Percentiles rank a stretch among this genome's conserved stretches.
Conservation (phyloP, 2,113 vertebrate genomes). For the Eretmochelys imbricata region DNA sequence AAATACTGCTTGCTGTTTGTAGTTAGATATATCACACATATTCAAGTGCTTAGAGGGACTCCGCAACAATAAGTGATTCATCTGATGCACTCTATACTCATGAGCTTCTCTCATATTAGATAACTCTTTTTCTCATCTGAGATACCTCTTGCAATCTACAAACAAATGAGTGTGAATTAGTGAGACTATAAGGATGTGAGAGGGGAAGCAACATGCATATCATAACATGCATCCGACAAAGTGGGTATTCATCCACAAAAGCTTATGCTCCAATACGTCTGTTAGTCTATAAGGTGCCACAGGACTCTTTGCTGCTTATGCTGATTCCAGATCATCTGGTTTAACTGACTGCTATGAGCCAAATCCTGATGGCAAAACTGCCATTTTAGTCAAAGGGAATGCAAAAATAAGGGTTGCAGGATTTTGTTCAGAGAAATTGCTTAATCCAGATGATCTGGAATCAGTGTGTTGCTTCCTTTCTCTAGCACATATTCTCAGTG, state of each 20-base stretch:
- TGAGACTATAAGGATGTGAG: neutral
- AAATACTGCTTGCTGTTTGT: fast-evolving
- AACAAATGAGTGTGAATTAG: neutral
- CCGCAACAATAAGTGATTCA: slow-evolving; percentile 6
- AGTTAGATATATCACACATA: neutral
- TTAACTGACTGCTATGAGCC: neutral
- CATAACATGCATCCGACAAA: neutral
- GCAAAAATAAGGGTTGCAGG: neutral
- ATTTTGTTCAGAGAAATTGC: neutral
- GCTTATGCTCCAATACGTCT: no score
- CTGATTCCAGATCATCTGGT: neutral
- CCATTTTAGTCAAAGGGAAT: neutral
- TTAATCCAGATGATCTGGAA: neutral
- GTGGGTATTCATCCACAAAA: no score
- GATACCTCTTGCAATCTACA: neutral
- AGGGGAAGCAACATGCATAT: neutral
- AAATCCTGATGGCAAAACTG: neutral
- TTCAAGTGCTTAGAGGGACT: neutral
- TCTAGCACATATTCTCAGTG: neutral
- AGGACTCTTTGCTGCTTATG: neutral
- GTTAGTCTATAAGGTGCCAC: no score
- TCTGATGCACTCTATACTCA: neutral
- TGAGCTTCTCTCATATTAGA: neutral
- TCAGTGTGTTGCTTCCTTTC: neutral
- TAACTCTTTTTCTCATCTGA: neutral